Conservation (phyloP, 2,797 vertebrate species). For the Pteropus rufus region DNA sequence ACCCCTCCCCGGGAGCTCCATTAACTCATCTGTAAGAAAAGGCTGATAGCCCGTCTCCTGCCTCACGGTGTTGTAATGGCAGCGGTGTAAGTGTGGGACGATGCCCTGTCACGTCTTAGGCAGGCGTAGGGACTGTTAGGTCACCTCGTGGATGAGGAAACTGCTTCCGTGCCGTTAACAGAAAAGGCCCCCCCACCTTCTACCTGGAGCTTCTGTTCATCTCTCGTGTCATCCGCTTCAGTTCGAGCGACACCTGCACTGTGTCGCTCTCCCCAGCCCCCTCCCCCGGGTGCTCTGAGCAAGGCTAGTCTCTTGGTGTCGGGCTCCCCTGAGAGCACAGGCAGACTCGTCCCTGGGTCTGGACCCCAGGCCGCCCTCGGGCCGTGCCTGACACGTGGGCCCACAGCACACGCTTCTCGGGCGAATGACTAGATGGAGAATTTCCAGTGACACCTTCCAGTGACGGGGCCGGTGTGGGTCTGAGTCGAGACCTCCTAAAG, state of each 20-base stretch:
- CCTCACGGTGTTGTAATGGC: not conserved
- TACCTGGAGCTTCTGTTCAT: not conserved
- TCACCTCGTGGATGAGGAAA: not conserved
- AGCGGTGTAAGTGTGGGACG: not conserved
- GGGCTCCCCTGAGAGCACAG: too few species aligned
- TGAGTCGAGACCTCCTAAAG: not conserved
- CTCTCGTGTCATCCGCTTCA: not conserved
- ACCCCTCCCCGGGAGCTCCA: not conserved
- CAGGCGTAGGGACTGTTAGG: not conserved
- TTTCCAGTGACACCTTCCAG: not conserved
- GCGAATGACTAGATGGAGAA: fast-evolving
- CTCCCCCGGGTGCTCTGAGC: not conserved
- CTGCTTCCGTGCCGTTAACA: too few species aligned
- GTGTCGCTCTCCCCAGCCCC: fast-evolving
- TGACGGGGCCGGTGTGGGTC: not conserved
- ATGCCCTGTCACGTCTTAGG: not conserved
- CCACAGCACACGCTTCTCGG: not conserved
- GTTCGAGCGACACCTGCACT: not conserved
- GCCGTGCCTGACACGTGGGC: fast-evolving
- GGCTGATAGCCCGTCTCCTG: not conserved
- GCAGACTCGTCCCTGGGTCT: too few species aligned
- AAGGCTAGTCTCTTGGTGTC: not conserved
- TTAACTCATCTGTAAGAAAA: not conserved
- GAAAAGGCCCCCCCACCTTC: not conserved
- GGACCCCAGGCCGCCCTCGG: not conserved